Evolutionary conservation across 2,888 invertebrate genomes (phyloP).

Genomic region (Limnephilus rhombicus): DNA sequence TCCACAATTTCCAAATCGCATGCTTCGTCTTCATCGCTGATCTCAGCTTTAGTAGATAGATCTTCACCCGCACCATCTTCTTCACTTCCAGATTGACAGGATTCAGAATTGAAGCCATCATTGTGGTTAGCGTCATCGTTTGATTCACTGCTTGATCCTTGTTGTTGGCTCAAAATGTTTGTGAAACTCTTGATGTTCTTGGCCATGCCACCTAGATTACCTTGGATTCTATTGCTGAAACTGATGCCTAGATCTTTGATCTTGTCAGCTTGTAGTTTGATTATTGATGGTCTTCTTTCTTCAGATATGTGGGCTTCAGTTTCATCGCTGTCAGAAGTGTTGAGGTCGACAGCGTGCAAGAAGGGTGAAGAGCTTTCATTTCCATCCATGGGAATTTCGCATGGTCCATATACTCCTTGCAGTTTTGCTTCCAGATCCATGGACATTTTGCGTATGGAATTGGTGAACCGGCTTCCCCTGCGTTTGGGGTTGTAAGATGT

Average conservation of each 20-base stretch:
- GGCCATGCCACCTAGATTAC: constrained; percentile 66
- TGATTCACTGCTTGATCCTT: constrained; percentile 49
- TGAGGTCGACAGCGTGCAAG: constrained; percentile 51
- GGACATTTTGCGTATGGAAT: constrained; percentile 65
- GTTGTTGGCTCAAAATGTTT: constrained; percentile 12
- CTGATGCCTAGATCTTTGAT: constrained; percentile 37
- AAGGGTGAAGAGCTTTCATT: constrained; percentile 69
- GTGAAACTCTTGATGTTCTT: constrained; percentile 51
- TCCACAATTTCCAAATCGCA: constrained; percentile 73
- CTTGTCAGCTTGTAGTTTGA: constrained; percentile 46
- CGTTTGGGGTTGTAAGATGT: constrained; percentile 40
- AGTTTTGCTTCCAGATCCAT: constrained; percentile 60
- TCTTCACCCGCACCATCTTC: constrained; percentile 35
- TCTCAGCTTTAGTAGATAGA: neutral
- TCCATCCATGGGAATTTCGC: constrained; percentile 73
- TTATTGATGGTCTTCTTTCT: constrained; percentile 65
- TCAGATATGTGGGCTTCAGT: constrained; percentile 63
- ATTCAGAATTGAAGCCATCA: constrained; percentile 69
- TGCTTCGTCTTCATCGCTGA: constrained; percentile 71
- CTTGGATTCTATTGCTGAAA: constrained; percentile 71
- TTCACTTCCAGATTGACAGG: constrained; percentile 63
- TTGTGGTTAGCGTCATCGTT: constrained; percentile 68
- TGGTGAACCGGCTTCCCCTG: constrained; percentile 52
- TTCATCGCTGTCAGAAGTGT: constrained; percentile 67
- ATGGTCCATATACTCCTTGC: constrained; percentile 71